Evolutionary conservation across 2,888 invertebrate species (phyloP), one percentile per base, ranked within the genome.

Genomic region (Leptopilina drosophilae): DNA sequence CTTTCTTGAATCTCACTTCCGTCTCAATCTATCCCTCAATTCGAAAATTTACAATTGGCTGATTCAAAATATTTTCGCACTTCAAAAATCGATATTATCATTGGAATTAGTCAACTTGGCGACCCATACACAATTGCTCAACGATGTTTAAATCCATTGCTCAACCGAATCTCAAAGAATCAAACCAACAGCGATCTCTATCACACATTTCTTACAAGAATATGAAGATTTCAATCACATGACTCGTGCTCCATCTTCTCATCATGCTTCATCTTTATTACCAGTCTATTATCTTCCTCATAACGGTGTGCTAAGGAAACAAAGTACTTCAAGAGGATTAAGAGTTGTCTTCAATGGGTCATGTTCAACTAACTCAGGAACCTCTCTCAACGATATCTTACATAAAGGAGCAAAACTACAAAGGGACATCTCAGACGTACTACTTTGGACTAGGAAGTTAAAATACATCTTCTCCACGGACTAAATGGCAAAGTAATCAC

Each of bases 301-400:
- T 83, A 90, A 90, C 77, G 85, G 87, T 0, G 89, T 92, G 0
- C 67, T 89, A 0, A 88, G 87, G 20, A 75, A 86, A 49, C 75
- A 78, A 8, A 89, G 87, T 76, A 82, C 85, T 14, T 88, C 89
- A 0, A 89, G 88, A 0, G 87, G 87, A 62, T 26, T 88, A 0
- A 76, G 88, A 6, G 88, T 90, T 0, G 90, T 90, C 4, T 49
- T 49, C 77, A 87, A 89, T 49, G 88, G 85, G 0, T 88, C 88
- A 0, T 83, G 84, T 1, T 83, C 80, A 59, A 59, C 59, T 2
- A 59, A 5, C n/a, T 59, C 59, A n/a, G 59, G 59, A 5, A n/a
- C 5, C 6, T 59, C 59, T 59, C 59, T 59, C 59, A 59, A n/a
- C 11, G 49, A 49, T 12, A 49, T 49, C 11, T 11, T 49, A 11